Evolutionary conservation across 2,888 invertebrate species (phyloP).

Genomic region (Gnatocerus cornutus): DNA sequence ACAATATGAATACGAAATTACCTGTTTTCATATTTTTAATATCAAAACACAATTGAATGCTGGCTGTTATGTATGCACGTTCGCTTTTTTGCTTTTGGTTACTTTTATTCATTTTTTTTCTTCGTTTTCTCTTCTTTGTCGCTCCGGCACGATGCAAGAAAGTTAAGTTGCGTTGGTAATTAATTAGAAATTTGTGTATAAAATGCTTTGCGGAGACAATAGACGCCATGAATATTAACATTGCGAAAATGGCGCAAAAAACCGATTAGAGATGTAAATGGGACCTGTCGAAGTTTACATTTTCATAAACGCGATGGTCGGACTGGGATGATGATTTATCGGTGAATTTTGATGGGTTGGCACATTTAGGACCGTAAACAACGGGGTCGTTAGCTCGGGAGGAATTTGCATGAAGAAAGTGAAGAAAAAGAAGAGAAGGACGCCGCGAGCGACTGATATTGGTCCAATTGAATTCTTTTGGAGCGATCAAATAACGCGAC

Average conservation of each 20-base stretch:
- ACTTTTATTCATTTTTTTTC: slow-evolving; percentile 30
- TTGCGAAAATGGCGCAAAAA: slow-evolving; percentile 38
- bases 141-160: neutral
- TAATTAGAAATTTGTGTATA: slow-evolving; percentile 2
- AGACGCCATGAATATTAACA: slow-evolving; percentile 25
- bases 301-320: slow-evolving; percentile 35
- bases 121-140: neutral
- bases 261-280: slow-evolving; percentile 34
- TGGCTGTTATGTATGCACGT: slow-evolving; percentile 64
- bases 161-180: slow-evolving; percentile 1
- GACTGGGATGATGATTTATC: slow-evolving; percentile 26
- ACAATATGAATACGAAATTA: slow-evolving; percentile 70
- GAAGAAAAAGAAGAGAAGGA: slow-evolving; percentile 1
- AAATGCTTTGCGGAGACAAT: slow-evolving; percentile 1
- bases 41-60: slow-evolving; percentile 69
- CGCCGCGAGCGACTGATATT: neutral
- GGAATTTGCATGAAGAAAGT: slow-evolving; percentile 29
- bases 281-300: slow-evolving; percentile 40
- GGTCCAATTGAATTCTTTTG: neutral
- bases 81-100: slow-evolving; percentile 50
- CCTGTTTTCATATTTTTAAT: slow-evolving; percentile 67
- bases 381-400: slow-evolving; percentile 32
- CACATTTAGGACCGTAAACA: slow-evolving; percentile 45
- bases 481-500: neutral
- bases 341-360: slow-evolving; percentile 41